Evolutionary conservation across 1,140 invertebrate species (phyloP).

Genomic region (Magallana gigas): DNA sequence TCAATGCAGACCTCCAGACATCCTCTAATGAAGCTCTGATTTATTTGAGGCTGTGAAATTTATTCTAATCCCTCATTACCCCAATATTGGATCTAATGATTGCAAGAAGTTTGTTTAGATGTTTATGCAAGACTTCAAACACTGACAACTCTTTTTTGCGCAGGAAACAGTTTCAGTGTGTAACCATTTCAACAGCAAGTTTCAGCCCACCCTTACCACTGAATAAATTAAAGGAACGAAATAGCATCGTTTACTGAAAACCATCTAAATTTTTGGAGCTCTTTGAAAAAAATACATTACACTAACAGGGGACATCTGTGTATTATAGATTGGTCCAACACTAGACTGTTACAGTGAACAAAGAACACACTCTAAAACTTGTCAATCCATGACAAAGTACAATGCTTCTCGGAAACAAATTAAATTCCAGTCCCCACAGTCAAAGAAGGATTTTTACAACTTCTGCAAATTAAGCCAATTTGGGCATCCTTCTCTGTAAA

Average conservation of each 20-base stretch:
- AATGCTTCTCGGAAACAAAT: not conserved
- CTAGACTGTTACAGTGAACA: not conserved
- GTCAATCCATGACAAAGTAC: constrained; percentile 30
- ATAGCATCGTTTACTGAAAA: constrained; percentile 6
- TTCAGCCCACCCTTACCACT: not conserved
- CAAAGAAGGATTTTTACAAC: constrained; percentile 31
- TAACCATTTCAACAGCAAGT: not conserved
- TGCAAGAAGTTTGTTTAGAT: constrained; percentile 19
- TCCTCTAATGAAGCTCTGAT: constrained; percentile 16
- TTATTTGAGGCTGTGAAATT: constrained; percentile 38
- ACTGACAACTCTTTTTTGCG: constrained; percentile 20
- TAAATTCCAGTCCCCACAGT: constrained; percentile 15
- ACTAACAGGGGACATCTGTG: constrained; percentile 28
- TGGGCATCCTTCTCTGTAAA: not conserved
- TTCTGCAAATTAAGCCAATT: constrained; percentile 34
- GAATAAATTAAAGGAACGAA: constrained; percentile 1
- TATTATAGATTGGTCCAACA: constrained; percentile 25
- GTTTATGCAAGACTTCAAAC: constrained; percentile 37
- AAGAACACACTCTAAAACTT: not conserved
- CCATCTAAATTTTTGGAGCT: constrained; percentile 28
- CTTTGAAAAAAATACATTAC: constrained; percentile 14
- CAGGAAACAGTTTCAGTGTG: constrained; percentile 4
- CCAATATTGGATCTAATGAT: constrained; percentile 29
- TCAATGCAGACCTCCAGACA: constrained; percentile 9
- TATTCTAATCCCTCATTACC: constrained; percentile 32